phyloP scores from a whole-genome alignment of 2,888 invertebrate species.

The Hemaris fuciformis region DNA sequence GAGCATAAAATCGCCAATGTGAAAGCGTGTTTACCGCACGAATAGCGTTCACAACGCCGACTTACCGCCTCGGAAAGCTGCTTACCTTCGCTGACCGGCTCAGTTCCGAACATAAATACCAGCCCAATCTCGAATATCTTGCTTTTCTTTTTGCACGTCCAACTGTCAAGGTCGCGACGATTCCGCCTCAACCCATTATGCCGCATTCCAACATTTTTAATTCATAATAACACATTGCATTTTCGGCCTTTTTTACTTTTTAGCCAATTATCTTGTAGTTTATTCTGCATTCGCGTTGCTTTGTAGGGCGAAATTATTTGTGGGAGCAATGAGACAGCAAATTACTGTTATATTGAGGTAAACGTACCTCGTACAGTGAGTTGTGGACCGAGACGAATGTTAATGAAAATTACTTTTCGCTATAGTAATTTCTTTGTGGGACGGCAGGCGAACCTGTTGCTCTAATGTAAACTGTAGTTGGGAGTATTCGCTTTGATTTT shows the following conservation, averaged over 20 bases:
- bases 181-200: slow-evolving; percentile 44
- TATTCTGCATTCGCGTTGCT: not conserved
- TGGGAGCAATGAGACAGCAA: not conserved
- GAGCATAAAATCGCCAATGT: slow-evolving; percentile 6
- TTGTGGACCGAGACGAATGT: slow-evolving; percentile 4
- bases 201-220: slow-evolving; percentile 29
- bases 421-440: not conserved
- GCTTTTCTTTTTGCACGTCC: slow-evolving; percentile 42
- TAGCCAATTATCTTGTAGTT: not conserved
- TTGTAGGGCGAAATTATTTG: not conserved
- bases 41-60: slow-evolving; percentile 17
- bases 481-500: not conserved
- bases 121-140: slow-evolving; percentile 39
- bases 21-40: slow-evolving; percentile 31
- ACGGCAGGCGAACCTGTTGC: not conserved
- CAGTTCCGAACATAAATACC: slow-evolving; percentile 46
- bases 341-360: slow-evolving; percentile 2
- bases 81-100: slow-evolving; percentile 62
- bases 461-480: not conserved
- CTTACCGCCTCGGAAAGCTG: slow-evolving; percentile 57
- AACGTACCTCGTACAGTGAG: not conserved
- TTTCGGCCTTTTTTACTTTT: not conserved
- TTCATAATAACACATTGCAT: not conserved
- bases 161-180: slow-evolving; percentile 56
- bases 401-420: slow-evolving; percentile 3